Evolutionary conservation across 2,113 vertebrate genomes (phyloP).

Genomic region (Hypanus sabinus): DNA sequence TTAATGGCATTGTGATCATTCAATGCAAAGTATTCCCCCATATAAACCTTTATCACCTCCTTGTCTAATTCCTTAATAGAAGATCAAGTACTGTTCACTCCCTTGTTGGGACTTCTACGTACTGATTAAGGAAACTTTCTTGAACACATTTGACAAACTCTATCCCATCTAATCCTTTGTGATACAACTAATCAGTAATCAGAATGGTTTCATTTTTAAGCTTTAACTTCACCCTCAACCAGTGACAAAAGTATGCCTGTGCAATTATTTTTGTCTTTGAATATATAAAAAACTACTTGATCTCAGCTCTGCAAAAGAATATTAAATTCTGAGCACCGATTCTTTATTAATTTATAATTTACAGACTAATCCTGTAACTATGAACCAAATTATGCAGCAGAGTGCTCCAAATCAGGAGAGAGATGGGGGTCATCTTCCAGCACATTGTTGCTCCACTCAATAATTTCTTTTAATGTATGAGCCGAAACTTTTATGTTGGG

Average conservation of each 20-base stretch:
- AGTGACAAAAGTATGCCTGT: neutral
- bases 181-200: neutral
- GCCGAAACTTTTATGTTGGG: neutral
- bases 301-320: neutral
- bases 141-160: too few species aligned
- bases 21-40: too few species aligned
- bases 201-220: neutral
- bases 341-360: too few species aligned
- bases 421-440: too few species aligned
- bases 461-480: neutral
- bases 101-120: too few species aligned
- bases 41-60: too few species aligned
- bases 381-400: neutral
- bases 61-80: too few species aligned
- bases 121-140: too few species aligned
- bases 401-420: neutral
- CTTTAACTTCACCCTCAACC: neutral
- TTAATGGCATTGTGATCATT: too few species aligned
- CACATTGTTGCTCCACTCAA: too few species aligned
- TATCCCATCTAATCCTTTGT: neutral
- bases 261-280: neutral
- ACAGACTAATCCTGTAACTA: neutral
- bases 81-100: too few species aligned
- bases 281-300: neutral
- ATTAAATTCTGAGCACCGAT: too few species aligned